Base-by-base conservation (phyloP, 2,888 invertebrate genomes). In the Cremastinae sp. region DNA sequence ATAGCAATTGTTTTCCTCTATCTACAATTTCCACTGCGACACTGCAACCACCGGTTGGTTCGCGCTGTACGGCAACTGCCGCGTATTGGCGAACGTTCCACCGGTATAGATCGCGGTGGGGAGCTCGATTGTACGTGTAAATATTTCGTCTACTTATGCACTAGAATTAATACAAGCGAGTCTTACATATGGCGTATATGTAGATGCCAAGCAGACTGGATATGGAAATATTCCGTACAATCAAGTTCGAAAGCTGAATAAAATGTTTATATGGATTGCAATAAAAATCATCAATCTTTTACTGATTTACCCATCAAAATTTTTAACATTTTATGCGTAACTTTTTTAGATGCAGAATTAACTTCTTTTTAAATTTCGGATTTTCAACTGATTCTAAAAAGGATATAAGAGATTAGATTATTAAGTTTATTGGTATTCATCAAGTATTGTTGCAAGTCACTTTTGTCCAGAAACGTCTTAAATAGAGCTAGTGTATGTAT, bases 1-100 rank as follows among this genome's bases (percentile, higher is more conserved):
- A 86, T 86, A 86, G 86, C 84, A 83, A 88, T 88, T 87, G 87
- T 87, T 87, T 28, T 85, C 81, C 83, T 85, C 86, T 87, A 87
- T 88, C 87, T 87, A 80, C 81, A 78, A 85, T 83, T 86, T 87
- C 83, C 86, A 85, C 85, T 85, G 85, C 87, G 86, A 87, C 86
- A 84, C 81, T 84, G 85, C 81, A 79, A 81, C 81, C 83, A 81
- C 76, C 80, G 74, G 66, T 79, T 78, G 82, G 83, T 82, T 84
- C 55, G 61, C 16, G 83, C 78, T 84, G 80, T 82, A 81, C 83
- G 77, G 78, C 77, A 53, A 75, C 79, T 56, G 47, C 71, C 55
- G 55, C 59, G 80, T 84, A 78, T 80, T 75, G 78, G 83, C 80
- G 82, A 83, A 78, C 79, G 79, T 80, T 72, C 59, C 37, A 20